phyloP scores from a whole-genome alignment of 2,797 vertebrate genomes.

The Dendrocincla fuliginosa region DNA sequence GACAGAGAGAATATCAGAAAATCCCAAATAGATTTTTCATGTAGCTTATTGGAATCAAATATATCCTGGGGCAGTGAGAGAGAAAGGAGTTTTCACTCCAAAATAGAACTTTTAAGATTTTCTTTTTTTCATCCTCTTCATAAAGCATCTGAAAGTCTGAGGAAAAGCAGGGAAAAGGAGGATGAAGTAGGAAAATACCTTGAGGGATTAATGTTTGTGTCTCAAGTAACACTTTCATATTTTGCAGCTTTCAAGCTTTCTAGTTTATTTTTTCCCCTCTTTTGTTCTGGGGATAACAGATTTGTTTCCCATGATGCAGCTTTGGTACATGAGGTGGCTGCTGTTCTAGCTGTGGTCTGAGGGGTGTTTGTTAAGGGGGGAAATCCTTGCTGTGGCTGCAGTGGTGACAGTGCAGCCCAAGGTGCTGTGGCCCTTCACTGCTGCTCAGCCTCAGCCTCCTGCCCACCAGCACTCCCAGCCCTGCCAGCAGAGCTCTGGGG shows the following conservation, averaged over 20 bases:
- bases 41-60: slow-evolving; percentile 46
- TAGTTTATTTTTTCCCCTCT: neutral
- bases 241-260: slow-evolving; percentile 13
- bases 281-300: neutral
- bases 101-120: slow-evolving; percentile 21
- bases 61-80: slow-evolving; percentile 36
- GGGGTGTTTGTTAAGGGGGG: neutral
- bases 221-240: slow-evolving; percentile 27
- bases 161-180: neutral
- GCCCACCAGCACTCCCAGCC: neutral
- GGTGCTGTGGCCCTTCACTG: neutral
- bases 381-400: rapidly evolving
- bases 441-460: neutral
- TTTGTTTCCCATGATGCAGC: neutral
- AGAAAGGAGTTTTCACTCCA: slow-evolving; percentile 1
- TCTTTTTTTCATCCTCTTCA: slow-evolving; percentile 35
- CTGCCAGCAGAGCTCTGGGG: neutral
- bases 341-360: neutral
- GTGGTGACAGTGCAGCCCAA: neutral
- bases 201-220: slow-evolving; percentile 36
- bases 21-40: slow-evolving; percentile 45
- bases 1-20: slow-evolving; percentile 46
- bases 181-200: slow-evolving; percentile 30
- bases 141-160: slow-evolving; percentile 34
- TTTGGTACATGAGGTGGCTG: rapidly evolving